phyloP scores from a whole-genome alignment of 64 coral and sea anemone species.

The Pocillopora damicornis region DNA sequence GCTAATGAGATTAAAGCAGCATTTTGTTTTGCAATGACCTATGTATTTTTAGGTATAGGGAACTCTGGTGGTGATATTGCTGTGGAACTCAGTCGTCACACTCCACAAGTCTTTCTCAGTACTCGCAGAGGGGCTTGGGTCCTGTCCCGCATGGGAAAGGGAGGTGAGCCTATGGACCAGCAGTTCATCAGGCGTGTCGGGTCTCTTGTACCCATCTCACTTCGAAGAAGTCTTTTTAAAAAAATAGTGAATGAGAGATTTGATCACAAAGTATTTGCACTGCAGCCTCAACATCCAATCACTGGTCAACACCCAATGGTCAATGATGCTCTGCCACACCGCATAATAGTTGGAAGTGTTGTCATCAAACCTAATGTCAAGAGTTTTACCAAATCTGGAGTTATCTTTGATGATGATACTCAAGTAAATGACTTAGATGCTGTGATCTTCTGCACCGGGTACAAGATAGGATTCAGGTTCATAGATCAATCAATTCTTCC shows the following conservation, averaged over 20 bases:
- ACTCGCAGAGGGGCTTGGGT: constrained; percentile 93
- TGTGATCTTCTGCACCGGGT: constrained; percentile 92
- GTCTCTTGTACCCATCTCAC: background rate
- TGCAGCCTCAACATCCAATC: constrained; percentile 58
- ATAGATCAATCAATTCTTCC: constrained; percentile 67
- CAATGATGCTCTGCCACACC: constrained; percentile 79
- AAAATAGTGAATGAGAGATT: constrained; percentile 46
- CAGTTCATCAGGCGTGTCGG: constrained; percentile 1
- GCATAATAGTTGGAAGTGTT: constrained; percentile 62
- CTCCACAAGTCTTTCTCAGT: constrained; percentile 76
- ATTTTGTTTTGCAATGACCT: background rate
- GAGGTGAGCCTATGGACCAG: constrained; percentile 65
- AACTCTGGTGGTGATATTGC: constrained; percentile 89
- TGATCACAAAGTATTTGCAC: constrained; percentile 50
- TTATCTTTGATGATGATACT: constrained; percentile 73
- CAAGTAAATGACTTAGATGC: constrained; percentile 60
- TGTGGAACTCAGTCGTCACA: constrained; percentile 80
- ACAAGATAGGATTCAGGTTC: constrained; percentile 69
- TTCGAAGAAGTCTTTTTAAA: background rate
- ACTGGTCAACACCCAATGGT: constrained; percentile 71
- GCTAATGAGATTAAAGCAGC: background rate
- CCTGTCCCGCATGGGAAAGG: constrained; percentile 60
- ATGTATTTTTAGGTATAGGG: constrained; percentile 59
- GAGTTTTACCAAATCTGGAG: constrained; percentile 66
- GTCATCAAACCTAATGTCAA: constrained; percentile 75